These are phyloP conservation scores for Theodoxus fluviatilis DNA, from an alignment of 2,888 invertebrate genomes.

Conservation along the genomic window DNA sequence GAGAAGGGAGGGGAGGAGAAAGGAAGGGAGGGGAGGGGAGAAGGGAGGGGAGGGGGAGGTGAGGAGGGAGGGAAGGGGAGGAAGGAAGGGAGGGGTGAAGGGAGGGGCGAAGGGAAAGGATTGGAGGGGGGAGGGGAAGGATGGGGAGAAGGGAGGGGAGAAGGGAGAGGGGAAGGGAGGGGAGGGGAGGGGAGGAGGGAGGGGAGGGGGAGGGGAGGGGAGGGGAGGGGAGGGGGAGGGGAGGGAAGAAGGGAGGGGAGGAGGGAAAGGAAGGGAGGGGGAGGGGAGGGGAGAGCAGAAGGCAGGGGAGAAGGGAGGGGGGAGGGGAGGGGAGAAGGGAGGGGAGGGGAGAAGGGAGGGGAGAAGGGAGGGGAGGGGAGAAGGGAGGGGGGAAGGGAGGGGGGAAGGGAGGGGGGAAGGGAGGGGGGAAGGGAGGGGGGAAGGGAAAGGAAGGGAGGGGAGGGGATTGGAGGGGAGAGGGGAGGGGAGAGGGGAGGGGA, in stretches of 20 bases:
- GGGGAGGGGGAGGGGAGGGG: not conserved
- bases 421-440: constrained; percentile 7
- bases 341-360: not conserved
- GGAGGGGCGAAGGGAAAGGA: not conserved
- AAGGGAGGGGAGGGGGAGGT: not conserved
- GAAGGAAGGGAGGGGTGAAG: not conserved
- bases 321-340: not conserved
- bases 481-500: not conserved
- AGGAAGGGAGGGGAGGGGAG: not conserved
- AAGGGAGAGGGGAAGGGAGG: not conserved
- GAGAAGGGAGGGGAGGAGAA: not conserved
- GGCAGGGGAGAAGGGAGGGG: not conserved
- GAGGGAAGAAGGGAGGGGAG: not conserved
- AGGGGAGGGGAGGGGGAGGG: not conserved
- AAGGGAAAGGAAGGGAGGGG: not conserved
- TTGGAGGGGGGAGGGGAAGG: constrained; percentile 18
- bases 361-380: constrained; percentile 4
- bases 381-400: constrained; percentile 2
- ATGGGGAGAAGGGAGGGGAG: constrained; percentile 17
- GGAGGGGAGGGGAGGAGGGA: not conserved
- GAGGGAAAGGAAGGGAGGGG: not conserved
- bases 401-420: constrained; percentile 8
- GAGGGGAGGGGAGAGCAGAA: not conserved
- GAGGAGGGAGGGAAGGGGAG: not conserved
- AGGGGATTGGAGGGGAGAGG: not conserved